Conservation (phyloP, 2,113 vertebrate genomes). For the Melospiza georgiana region DNA sequence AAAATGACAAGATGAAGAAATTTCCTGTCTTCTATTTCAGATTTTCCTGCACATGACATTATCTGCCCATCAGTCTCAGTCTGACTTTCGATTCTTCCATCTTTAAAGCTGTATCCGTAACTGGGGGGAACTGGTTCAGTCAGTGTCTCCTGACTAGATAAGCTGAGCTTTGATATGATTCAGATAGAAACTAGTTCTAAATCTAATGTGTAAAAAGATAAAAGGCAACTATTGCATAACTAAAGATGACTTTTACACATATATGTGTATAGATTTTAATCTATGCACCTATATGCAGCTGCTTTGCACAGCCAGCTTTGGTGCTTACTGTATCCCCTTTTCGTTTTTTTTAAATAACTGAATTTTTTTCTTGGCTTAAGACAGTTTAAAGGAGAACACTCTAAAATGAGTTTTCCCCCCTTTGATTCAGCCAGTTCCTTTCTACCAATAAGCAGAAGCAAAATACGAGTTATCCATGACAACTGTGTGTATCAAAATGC, state of each 20-base stretch:
- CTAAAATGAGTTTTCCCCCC: neutral
- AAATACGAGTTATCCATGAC: neutral
- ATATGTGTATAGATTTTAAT: neutral
- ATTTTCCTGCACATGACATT: neutral
- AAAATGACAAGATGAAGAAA: neutral
- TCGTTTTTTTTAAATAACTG: neutral
- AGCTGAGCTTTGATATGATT: neutral
- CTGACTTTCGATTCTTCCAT: neutral
- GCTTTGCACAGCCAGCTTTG: neutral
- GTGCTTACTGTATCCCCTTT: neutral
- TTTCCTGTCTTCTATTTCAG: neutral
- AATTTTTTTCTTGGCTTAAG: neutral
- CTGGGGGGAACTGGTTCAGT: neutral
- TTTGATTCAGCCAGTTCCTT: neutral
- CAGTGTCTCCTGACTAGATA: neutral
- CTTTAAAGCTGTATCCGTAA: neutral
- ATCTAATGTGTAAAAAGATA: neutral
- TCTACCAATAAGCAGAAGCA: neutral
- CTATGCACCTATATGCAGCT: neutral
- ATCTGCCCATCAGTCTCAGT: neutral
- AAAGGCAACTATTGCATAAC: neutral
- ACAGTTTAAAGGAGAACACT: neutral
- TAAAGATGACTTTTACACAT: neutral
- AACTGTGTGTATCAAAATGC: neutral
- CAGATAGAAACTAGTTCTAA: neutral